These are phyloP conservation scores for Schizopygopsis malacanthus DNA, from an alignment of 2,797 vertebrate genomes.

Conservation along the genomic window DNA sequence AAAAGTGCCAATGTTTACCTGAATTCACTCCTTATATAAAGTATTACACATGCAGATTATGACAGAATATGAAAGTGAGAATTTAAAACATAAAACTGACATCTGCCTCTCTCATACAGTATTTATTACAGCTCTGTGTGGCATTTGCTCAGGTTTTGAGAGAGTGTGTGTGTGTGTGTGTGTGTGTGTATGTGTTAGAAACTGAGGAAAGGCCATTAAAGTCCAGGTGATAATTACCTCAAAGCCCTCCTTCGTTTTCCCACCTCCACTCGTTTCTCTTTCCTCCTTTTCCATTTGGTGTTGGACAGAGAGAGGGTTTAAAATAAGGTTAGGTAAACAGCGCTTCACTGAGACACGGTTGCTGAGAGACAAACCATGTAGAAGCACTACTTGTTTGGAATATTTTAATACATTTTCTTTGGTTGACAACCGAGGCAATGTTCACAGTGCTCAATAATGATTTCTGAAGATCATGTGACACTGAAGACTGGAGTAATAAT, in stretches of 20 bases:
- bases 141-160: constrained; percentile 52
- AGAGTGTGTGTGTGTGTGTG: not conserved
- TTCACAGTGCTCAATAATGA: too few relatives aligned
- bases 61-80: not conserved
- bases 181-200: not conserved
- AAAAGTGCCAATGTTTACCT: not conserved
- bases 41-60: not conserved
- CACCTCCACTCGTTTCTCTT: constrained; percentile 7
- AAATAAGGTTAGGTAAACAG: constrained; percentile 44
- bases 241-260: not conserved
- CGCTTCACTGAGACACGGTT: not conserved
- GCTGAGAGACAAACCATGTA: not conserved
- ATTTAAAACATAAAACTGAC: not conserved
- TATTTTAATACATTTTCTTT: not conserved
- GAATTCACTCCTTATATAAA: not conserved
- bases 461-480: not conserved
- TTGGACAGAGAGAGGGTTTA: constrained; percentile 31
- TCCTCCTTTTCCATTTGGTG: constrained; percentile 53
- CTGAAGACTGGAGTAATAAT: not conserved
- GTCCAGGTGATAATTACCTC: constrained; percentile 52
- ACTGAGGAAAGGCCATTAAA: constrained; percentile 47
- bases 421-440: not conserved
- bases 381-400: not conserved
- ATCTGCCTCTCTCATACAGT: not conserved
- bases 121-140: not conserved